Evolutionary conservation across 2,797 vertebrate genomes (phyloP), one percentile per base, ranked within the genome.

Genomic region (Heliangelus exortis): DNA sequence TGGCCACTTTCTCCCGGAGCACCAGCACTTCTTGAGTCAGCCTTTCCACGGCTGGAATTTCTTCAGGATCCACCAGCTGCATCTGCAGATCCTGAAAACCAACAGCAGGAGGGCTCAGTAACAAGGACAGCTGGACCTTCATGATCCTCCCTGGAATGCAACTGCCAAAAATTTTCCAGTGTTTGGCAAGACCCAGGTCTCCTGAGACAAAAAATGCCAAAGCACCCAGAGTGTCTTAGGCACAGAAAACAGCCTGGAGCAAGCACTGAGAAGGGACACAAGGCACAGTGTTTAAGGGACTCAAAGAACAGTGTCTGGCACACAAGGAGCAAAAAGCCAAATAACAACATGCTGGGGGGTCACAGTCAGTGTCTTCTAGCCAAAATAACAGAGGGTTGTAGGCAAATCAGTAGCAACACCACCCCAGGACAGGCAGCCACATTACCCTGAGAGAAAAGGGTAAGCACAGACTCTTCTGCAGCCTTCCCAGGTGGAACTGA

Each of bases 1-100:
- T 17, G 8, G 97, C 94, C 84, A 98, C 96, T 86, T 97, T 98
- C 94, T 98, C 98, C 92, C 97, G 98, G 89, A 99, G 98, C 57
- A 98, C 94, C 95, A 98, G 97, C 43, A 99, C 96, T 96, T 99
- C 98, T 88, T 98, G 98, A 11, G 98, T 99, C 86, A 99, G 97
- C 34, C 96, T 97, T 93, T 99, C 98, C 58, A 99, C 13, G 55
- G 98, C 98, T 19, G 98, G 97, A 82, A 99, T 97, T 71, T 97
- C 98, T 75, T 98, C 98, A 8, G 98, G 98, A 73, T 99, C 98
- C 54, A 98, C 98, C 95, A 99, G 92, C 84, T 99, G 98, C 97
- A 97, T 98, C 74, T 99, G 99, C 84, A 99, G 95, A 93, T 98
- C 98, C 99, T 99, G 92, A 78, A 94, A 91, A 83, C 19, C 29